Evolutionary conservation across 2,113 vertebrate genomes (phyloP).

Genomic region (Strix uralensis): DNA sequence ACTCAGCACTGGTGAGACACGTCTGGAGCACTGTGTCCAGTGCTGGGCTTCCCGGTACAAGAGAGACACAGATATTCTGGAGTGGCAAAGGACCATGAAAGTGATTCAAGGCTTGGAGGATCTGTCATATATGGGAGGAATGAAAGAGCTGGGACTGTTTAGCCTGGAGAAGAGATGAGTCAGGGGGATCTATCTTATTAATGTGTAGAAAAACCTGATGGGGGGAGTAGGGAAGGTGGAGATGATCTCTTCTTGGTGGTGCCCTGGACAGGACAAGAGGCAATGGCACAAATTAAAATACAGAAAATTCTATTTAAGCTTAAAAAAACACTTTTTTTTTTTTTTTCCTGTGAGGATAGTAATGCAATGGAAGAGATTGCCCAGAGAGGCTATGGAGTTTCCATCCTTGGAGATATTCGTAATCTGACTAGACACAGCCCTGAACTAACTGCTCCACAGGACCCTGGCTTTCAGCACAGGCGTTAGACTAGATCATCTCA

Average conservation of each 20-base stretch:
- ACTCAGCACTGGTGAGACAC: not conserved
- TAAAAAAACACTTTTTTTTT: not conserved
- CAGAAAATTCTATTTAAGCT: not conserved
- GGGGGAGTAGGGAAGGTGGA: not conserved
- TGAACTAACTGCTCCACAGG: not conserved
- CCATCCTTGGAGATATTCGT: not conserved
- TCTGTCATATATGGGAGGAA: not conserved
- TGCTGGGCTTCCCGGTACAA: not conserved
- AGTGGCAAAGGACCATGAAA: not conserved
- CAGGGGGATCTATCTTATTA: not conserved
- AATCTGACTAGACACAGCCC: not conserved
- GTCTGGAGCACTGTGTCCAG: not conserved
- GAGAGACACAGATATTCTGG: too few species aligned
- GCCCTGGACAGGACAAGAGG: not conserved
- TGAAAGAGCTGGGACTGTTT: not conserved
- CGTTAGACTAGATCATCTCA: not conserved
- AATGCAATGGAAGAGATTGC: not conserved
- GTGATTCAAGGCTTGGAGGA: not conserved
- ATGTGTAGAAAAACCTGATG: not conserved
- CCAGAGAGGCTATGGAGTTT: not conserved
- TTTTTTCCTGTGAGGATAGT: not conserved
- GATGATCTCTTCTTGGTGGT: not conserved
- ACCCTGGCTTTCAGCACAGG: not conserved
- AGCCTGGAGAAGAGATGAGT: not conserved
- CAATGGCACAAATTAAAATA: not conserved